Conservation (phyloP, 1,140 invertebrate genomes). For the Zaprionus davidi region DNA sequence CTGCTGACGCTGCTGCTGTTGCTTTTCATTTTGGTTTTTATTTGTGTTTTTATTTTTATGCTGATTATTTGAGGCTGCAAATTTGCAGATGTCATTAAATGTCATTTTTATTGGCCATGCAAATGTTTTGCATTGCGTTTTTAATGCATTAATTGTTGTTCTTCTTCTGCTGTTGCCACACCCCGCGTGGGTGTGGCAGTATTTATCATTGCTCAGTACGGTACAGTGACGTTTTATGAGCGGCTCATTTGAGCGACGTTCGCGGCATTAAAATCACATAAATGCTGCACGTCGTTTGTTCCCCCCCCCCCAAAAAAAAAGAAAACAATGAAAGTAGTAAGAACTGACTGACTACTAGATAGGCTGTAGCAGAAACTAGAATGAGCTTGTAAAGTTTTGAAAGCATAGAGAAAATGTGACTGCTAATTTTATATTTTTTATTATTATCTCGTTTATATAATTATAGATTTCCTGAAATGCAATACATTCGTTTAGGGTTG, state of each 20-base stretch:
- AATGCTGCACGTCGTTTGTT: slow-evolving; percentile 72
- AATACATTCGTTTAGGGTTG: neutral
- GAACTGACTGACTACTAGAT: neutral
- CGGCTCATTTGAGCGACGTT: slow-evolving; percentile 55
- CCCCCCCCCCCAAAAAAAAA: slow-evolving; percentile 19
- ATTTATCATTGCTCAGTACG: slow-evolving; percentile 56
- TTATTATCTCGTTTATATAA: too few species aligned
- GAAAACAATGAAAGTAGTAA: neutral
- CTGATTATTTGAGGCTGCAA: slow-evolving; percentile 72
- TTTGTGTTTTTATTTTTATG: slow-evolving; percentile 55
- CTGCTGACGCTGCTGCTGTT: slow-evolving; percentile 3
- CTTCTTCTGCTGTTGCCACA: slow-evolving; percentile 7
- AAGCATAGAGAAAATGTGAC: too few species aligned
- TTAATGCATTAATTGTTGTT: slow-evolving; percentile 76
- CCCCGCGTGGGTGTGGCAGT: slow-evolving; percentile 44
- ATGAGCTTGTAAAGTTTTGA: neutral
- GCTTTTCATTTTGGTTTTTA: slow-evolving; percentile 18
- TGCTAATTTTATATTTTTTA: too few species aligned
- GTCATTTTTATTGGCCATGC: slow-evolving; percentile 68
- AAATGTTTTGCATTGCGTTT: slow-evolving; percentile 60
- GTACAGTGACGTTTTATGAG: slow-evolving; percentile 61
- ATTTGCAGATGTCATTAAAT: slow-evolving; percentile 75
- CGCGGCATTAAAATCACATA: slow-evolving; percentile 74
- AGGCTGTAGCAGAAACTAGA: neutral
- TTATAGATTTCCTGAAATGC: too few species aligned